Conservation (phyloP, 2,888 invertebrate species). For the Zaprionus lineosus region DNA sequence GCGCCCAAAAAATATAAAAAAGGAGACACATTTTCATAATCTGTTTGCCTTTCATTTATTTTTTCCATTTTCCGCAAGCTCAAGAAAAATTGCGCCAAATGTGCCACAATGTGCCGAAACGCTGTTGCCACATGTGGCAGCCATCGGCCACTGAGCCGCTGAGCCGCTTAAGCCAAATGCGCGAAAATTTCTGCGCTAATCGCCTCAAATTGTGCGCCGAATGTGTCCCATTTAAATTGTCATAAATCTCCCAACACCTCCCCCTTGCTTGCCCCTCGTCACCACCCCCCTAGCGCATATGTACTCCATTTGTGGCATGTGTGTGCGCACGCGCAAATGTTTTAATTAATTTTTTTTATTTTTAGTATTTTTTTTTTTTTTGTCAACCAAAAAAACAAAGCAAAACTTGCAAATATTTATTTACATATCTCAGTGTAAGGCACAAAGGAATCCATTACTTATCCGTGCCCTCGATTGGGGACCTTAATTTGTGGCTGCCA, state of each 20-base stretch:
- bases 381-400: constrained; percentile 37
- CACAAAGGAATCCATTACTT: constrained; percentile 43
- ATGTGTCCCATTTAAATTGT: constrained; percentile 76
- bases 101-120: constrained; percentile 30
- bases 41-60: not conserved
- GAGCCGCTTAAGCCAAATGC: constrained; percentile 58
- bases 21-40: constrained; percentile 57
- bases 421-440: constrained; percentile 59
- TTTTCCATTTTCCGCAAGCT: constrained; percentile 31
- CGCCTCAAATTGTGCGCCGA: constrained; percentile 72
- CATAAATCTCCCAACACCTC: constrained; percentile 63
- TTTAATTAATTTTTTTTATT: constrained; percentile 74
- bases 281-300: not conserved
- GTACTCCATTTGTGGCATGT: constrained; percentile 30
- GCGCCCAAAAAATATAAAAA: constrained; percentile 54
- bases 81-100: constrained; percentile 53
- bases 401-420: constrained; percentile 64
- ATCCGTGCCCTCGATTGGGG: constrained; percentile 49
- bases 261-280: constrained; percentile 20
- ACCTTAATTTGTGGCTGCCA: constrained; percentile 31
- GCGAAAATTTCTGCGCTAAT: constrained; percentile 73
- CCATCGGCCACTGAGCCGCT: constrained; percentile 18
- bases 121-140: constrained; percentile 61
- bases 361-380: too few relatives aligned
- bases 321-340: constrained; percentile 30